Evolutionary conservation across 2,113 vertebrate genomes (phyloP), one percentile per base, ranked within the genome.

Genomic region (Sphyrna mokarran): DNA sequence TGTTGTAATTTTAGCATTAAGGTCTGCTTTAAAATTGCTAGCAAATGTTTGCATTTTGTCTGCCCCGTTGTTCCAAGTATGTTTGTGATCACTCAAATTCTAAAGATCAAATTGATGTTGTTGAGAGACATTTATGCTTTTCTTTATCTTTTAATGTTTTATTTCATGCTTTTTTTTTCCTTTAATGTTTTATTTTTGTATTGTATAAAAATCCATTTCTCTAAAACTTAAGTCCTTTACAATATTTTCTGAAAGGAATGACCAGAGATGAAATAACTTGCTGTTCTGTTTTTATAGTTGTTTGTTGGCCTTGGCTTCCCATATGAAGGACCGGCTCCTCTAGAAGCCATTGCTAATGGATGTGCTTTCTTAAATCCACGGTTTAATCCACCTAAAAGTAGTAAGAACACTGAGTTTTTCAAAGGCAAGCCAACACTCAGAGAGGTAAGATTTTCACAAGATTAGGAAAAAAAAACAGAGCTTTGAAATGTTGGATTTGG

Each of bases 321-420:
- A 0, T 99, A 99, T 0, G 99, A 99, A 97, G 99, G 99, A 2
- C 99, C 99, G 0, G 99, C 99, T 96, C 99, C 99, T 7, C 96
- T 99, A 93, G 99, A 99, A 96, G 99, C 99, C 96, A 99, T 99
- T 94, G 99, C 99, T 95, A 99, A 99, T 95, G 99, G 99, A 96
- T 99, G 99, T 63, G 98, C 98, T 94, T 99, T 99, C 97, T 98
- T 99, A 96, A 99, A 99, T 97, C 98, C 98, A 87, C 98, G 98
- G 96, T 99, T 99, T 97, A 98, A 96, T 96, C 99, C 99, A 14
- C 97, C 99, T 0, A 99, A 99, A 97, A 99, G 99, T 97, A 99
- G 99, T 98, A 99, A 99, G 97, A 99, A 99, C 97, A 99, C 99
- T 0, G 99, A 99, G 96, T 99, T 99, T 97, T 99, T 99, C 97